These are phyloP conservation scores for Cheilosia scutellata DNA, from an alignment of 2,888 invertebrate genomes.

Conservation along the genomic window DNA sequence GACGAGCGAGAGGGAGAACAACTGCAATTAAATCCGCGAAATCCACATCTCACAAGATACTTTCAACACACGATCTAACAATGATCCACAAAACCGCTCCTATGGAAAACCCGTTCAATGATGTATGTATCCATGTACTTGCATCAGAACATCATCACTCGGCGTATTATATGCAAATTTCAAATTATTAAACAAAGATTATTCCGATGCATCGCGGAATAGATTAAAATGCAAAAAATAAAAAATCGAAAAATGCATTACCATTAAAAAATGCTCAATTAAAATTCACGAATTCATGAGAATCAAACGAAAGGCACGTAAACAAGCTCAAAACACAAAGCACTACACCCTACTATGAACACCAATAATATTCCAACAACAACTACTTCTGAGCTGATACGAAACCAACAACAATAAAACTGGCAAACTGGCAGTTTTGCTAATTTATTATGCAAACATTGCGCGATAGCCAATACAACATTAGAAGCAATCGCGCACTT, in stretches of 20 bases:
- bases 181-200: conserved; percentile 53
- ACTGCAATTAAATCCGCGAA: conserved; percentile 58
- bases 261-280: conserved; percentile 61
- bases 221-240: conserved; percentile 27
- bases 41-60: conserved; percentile 48
- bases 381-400: neutral
- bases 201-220: conserved; percentile 60
- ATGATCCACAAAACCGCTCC: conserved; percentile 18
- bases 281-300: conserved; percentile 65
- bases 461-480: conserved; percentile 57
- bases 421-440: conserved; percentile 69
- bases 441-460: conserved; percentile 75
- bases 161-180: conserved; percentile 45
- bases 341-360: conserved; percentile 38
- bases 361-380: conserved; percentile 29
- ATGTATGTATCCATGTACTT: conserved; percentile 15
- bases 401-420: conserved; percentile 52
- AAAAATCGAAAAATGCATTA: conserved; percentile 47
- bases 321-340: conserved; percentile 66
- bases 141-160: conserved; percentile 50
- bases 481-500: conserved; percentile 56
- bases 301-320: conserved; percentile 69
- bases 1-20: conserved; percentile 2
- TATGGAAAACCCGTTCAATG: conserved; percentile 67
- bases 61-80: conserved; percentile 55